These are phyloP conservation scores for Spizella passerina DNA, from an alignment of 2,797 vertebrate species.

Conservation along the genomic window DNA sequence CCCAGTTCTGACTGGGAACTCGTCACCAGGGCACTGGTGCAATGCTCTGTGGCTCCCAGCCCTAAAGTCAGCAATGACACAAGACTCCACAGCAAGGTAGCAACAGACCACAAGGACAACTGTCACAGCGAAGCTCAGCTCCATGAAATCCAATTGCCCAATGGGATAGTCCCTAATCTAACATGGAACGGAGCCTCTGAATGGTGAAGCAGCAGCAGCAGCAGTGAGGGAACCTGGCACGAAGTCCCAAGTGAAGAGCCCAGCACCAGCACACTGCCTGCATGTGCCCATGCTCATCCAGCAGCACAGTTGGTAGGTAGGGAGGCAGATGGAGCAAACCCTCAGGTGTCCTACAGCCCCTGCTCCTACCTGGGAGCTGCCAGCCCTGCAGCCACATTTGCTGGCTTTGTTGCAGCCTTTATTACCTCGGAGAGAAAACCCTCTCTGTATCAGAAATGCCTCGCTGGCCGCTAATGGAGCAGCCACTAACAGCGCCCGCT, in stretches of 20 bases:
- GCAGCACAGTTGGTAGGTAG: accelerated
- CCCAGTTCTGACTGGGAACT: not conserved
- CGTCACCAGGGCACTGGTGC: not conserved
- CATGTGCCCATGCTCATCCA: accelerated
- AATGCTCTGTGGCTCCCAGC: not conserved
- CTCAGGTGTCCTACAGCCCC: not conserved
- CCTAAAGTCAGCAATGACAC: not conserved
- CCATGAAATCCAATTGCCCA: not conserved
- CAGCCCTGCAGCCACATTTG: not conserved
- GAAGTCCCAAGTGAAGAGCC: not conserved
- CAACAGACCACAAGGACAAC: not conserved
- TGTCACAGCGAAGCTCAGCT: not conserved
- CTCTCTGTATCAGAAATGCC: not conserved
- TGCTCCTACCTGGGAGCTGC: not conserved
- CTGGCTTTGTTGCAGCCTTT: not conserved
- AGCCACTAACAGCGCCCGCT: accelerated
- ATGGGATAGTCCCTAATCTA: not conserved
- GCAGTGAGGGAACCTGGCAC: not conserved
- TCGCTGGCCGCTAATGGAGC: accelerated
- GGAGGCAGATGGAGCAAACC: not conserved
- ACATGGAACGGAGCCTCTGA: not conserved
- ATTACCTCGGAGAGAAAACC: not conserved
- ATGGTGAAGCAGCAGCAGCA: not conserved
- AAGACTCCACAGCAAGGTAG: not conserved
- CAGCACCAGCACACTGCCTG: accelerated